Conservation (phyloP, 2,113 vertebrate genomes). For the Gambusia affinis region DNA sequence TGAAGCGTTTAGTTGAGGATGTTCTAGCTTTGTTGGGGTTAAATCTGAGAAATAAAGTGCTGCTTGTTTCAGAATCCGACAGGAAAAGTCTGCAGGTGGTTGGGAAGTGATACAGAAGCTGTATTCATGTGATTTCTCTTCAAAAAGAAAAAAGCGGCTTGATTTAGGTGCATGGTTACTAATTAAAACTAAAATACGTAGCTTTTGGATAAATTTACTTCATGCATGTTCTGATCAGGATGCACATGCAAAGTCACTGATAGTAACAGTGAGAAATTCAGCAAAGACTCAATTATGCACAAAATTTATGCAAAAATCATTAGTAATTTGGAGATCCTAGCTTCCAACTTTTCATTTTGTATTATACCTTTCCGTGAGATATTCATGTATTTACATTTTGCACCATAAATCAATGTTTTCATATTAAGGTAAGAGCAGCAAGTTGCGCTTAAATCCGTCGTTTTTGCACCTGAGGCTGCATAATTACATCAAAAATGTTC, state of each 20-base stretch:
- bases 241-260: neutral
- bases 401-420: neutral
- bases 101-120: conserved; percentile 60
- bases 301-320: neutral
- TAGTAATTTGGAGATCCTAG: neutral
- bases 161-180: neutral
- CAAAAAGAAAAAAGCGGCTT: neutral
- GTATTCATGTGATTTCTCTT: conserved; percentile 62
- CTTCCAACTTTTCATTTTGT: neutral
- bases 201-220: neutral
- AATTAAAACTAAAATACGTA: neutral
- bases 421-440: neutral
- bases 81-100: conserved; percentile 69
- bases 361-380: neutral
- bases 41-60: conserved; percentile 44
- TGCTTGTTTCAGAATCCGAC: conserved; percentile 53
- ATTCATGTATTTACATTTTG: neutral
- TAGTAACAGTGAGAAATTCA: too few species aligned
- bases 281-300: neutral
- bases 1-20: neutral
- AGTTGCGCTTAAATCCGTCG: neutral
- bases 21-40: conserved; percentile 5
- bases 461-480: neutral
- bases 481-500: neutral
- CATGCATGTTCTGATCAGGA: neutral